Evolutionary conservation across 1,140 invertebrate genomes (phyloP), one percentile per base, ranked within the genome.

Genomic region (Panagrolaimus sp.): DNA sequence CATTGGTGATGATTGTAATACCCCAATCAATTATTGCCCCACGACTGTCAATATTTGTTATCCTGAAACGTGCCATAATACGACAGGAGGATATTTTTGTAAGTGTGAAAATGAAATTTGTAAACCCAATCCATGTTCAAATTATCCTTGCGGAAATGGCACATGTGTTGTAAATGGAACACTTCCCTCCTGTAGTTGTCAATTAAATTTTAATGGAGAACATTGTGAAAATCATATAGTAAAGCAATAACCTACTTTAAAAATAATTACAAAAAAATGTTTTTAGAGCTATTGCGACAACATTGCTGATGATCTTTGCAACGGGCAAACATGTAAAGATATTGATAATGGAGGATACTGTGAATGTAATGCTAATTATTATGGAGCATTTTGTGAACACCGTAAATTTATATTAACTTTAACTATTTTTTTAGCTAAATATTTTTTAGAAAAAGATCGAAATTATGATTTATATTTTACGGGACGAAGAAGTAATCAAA

Each of bases 281-380:
- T 58, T 58, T 58, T 14, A 58, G 52, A 58, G 28, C 8, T 58
- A n/a, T 17, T 58, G 52, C 17, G 48, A 52, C 26, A 26, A 26
- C 4, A 21, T 12, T 28, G 10, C 2, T 26, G 28, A 58, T 12
- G 12, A 58, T 28, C 28, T 10, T 17, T 21, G 28, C 17, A 21
- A n/a, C 12, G 21, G 21, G 5, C 21, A 58, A 58, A 12, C 14
- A 10, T 58, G 52, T 58, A 28, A 26, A 5, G 52, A 21, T 8
- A 28, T 21, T 58, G 48, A 24, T 24, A 14, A 52, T 15, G 48
- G 48, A 12, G 52, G 52, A 12, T 58, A 58, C 8, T 58, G 52
- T 21, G 21, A 58, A 28, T 58, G 52, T 28, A 12, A 21, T 12
- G 28, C 3, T 12, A 58, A 12, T 6, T 24, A n/a, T 8, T 26